A percentile compares a stretch with the other conserved stretches of the same genome.
These are phyloP conservation scores for Scleropages formosus DNA, from an alignment of 2,797 vertebrate genomes.

Conservation along the genomic window DNA sequence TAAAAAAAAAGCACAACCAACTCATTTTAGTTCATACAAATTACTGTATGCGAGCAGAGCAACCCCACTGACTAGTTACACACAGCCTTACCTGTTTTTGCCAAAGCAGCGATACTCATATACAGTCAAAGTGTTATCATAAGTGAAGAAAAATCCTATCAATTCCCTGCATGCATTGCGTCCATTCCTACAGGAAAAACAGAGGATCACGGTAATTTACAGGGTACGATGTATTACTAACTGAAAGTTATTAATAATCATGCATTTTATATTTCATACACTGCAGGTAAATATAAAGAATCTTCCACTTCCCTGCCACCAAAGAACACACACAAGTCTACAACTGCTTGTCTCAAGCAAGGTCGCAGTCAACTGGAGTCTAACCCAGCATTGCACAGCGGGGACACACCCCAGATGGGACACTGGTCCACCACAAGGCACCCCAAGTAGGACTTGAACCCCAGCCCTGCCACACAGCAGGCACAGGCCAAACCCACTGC, in stretches of 20 bases:
- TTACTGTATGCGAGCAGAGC: background rate
- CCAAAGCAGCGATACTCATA: constrained; percentile 74
- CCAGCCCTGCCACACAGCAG: too few relatives aligned
- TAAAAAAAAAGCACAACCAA: constrained; percentile 28
- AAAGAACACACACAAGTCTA: too few relatives aligned
- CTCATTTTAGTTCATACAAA: constrained; percentile 25
- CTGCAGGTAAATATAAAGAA: too few relatives aligned
- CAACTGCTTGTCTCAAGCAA: too few relatives aligned
- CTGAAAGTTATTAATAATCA: background rate
- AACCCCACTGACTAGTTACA: background rate
- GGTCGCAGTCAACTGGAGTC: too few relatives aligned
- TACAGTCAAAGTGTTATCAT: constrained; percentile 65
- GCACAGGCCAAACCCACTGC: too few relatives aligned
- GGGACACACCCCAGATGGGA: background rate
- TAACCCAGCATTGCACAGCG: too few relatives aligned
- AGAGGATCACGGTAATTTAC: too few relatives aligned
- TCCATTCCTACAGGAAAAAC: constrained; percentile 61
- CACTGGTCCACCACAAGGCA: background rate
- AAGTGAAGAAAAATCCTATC: constrained; percentile 69
- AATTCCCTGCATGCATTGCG: constrained; percentile 69
- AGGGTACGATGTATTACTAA: too few relatives aligned
- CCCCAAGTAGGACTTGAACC: too few relatives aligned
- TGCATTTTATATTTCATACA: too few relatives aligned
- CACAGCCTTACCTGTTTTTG: constrained; percentile 65
- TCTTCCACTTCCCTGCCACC: too few relatives aligned